Percentiles rank a stretch among this genome's conserved stretches.
Conservation (phyloP, 2,888 invertebrate genomes). For the Ariolimax columbianus region DNA sequence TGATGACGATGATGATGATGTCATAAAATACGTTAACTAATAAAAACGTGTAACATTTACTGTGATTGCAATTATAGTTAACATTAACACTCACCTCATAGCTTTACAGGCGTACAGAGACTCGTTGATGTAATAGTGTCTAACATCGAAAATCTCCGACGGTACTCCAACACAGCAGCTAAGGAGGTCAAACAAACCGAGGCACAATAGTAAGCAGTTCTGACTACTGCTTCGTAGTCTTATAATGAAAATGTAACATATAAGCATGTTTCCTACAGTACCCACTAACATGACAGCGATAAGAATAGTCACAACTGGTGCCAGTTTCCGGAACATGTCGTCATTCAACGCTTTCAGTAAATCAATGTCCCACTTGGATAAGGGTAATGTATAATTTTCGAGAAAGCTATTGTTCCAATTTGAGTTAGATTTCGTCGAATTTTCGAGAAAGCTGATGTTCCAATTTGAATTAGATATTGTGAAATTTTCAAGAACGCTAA, state of each 20-base stretch:
- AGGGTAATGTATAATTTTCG: not conserved
- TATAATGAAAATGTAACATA: slow-evolving; percentile 34
- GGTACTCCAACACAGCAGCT: slow-evolving; percentile 35
- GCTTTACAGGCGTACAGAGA: slow-evolving; percentile 23
- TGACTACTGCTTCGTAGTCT: slow-evolving; percentile 26
- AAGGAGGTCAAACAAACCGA: slow-evolving; percentile 39
- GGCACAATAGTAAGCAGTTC: slow-evolving; percentile 37
- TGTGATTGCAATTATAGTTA: no score
- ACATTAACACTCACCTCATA: slow-evolving; percentile 47
- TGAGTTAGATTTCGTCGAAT: not conserved
- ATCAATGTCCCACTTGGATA: not conserved
- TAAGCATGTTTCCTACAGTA: slow-evolving; percentile 30
- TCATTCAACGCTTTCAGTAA: slow-evolving; percentile 51
- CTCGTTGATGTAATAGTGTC: slow-evolving; percentile 38
- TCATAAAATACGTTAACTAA: no score
- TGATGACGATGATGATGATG: no score
- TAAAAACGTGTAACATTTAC: no score
- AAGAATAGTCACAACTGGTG: slow-evolving; percentile 33
- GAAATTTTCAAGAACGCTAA: no score
- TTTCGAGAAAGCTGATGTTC: not conserved
- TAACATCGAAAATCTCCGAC: slow-evolving; percentile 43
- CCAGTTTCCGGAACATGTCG: slow-evolving; percentile 45
- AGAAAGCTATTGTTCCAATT: not conserved
- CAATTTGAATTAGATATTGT: not conserved
- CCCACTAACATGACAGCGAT: slow-evolving; percentile 32